phyloP scores from a whole-genome alignment of 2,888 invertebrate genomes.

The Trachelus stipa region DNA sequence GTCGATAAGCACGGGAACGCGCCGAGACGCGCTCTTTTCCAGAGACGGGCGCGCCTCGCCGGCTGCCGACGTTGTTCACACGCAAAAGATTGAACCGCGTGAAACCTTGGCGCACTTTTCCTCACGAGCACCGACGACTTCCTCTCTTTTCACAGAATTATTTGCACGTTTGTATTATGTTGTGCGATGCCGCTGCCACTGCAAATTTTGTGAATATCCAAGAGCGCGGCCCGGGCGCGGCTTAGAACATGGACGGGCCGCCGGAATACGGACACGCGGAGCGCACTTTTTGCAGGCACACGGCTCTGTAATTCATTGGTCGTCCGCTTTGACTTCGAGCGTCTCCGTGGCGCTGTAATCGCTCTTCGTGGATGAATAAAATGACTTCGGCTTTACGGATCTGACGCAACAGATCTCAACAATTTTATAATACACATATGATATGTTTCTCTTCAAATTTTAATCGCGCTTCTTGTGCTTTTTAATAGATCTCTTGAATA shows the following conservation, averaged over 20 bases:
- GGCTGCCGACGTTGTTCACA: conserved; percentile 34
- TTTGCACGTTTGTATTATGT: conserved; percentile 27
- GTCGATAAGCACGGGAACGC: conserved; percentile 24
- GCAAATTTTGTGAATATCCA: conserved; percentile 30
- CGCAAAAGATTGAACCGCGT: conserved; percentile 37
- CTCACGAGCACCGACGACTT: conserved; percentile 18
- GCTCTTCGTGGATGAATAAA: conserved; percentile 7
- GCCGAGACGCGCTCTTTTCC: conserved; percentile 41
- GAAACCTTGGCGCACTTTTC: conserved; percentile 38
- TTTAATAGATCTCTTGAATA: background rate
- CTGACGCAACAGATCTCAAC: conserved; percentile 9
- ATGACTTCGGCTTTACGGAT: background rate
- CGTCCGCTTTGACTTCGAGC: background rate
- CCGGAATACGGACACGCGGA: conserved; percentile 41
- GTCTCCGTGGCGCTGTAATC: conserved; percentile 1
- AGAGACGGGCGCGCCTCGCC: conserved; percentile 37
- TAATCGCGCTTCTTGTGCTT: background rate
- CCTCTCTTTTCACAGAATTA: conserved; percentile 30
- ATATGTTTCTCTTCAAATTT: background rate
- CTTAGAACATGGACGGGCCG: conserved; percentile 24
- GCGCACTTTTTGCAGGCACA: conserved; percentile 43
- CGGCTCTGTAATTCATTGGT: conserved; percentile 9
- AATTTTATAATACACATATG: background rate
- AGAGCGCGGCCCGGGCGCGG: conserved; percentile 45
- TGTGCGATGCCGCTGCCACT: conserved; percentile 13